Evolutionary conservation across 2,888 invertebrate species (phyloP), one percentile per base, ranked within the genome.

Genomic region (Apodemia mormo): DNA sequence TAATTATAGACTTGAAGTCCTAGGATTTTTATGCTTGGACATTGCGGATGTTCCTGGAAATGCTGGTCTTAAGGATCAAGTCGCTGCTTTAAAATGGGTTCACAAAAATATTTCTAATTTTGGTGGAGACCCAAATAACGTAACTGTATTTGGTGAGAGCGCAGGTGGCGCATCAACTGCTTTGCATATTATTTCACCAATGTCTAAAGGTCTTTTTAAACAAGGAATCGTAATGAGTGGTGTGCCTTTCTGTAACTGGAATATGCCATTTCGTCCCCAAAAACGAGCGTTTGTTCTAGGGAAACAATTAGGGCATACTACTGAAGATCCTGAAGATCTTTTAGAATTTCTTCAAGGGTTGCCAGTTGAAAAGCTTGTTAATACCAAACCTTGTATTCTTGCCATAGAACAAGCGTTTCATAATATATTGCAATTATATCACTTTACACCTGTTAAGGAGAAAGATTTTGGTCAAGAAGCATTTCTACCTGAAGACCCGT

Each of bases 371-470:
- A 79, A 84, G 71, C 68, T 88, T 1, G 67, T 81, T 1, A 69
- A 79, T 14, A 73, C 74, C 0, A 79, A 78, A 33, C 82, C 86
- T 9, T 68, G 68, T 14, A 49, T 88, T 0, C 22, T 82, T 6
- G 72, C 79, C 5, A 78, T 77, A 12, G 88, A 88, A 77, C 79
- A 82, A 69, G 58, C 69, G 0, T 73, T 72, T 9, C 72, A 77
- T 14, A 82, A 80, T 22, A 30, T 79, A 3, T 6, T 79, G 0
- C 85, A 86, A 74, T 75, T 84, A 70, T 85, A 73, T 68, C 78
- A 80, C 68, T 87, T 86, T 43, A 81, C 82, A 6, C 85, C 86
- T 10, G 85, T 87, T 5, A 75, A 85, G 0, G 88, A 89, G 75
- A 86, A 86, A 78, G 74, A 84, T 73, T 82, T 85, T 70, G 85